phyloP scores from a whole-genome alignment of 2,113 vertebrate genomes.

The Periophthalmodon schlosseri region DNA sequence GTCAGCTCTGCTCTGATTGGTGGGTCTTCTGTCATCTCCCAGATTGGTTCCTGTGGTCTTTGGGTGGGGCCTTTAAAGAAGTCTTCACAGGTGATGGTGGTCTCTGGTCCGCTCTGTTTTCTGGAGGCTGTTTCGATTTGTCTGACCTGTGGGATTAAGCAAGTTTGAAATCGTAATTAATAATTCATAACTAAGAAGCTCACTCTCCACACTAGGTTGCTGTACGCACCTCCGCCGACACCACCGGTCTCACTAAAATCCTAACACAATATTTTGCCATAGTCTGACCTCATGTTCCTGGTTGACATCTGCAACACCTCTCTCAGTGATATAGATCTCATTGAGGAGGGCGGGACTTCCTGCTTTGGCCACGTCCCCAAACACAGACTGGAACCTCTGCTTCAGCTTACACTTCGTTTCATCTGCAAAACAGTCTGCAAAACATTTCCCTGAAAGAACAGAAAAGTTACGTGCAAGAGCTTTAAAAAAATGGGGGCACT shows the following conservation, averaged over 20 bases:
- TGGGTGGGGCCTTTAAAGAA: neutral
- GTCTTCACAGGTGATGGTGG: neutral
- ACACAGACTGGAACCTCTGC: conserved; percentile 7
- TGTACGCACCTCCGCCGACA: no score
- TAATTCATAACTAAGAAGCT: no score
- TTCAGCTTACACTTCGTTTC: neutral
- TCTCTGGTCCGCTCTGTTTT: neutral
- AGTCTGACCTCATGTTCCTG: neutral
- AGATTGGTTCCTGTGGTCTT: neutral
- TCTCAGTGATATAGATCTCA: conserved; percentile 39
- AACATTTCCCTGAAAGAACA: neutral
- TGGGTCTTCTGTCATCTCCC: neutral
- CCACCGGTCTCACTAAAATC: no score
- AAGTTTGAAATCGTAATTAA: no score
- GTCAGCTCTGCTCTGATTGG: no score
- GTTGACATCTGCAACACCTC: neutral
- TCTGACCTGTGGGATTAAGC: neutral
- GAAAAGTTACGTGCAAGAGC: neutral
- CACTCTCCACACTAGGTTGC: no score
- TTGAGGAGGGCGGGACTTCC: conserved; percentile 16
- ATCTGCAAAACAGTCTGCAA: neutral
- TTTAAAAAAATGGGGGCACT: neutral
- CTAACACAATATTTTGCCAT: no score
- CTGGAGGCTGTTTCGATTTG: neutral
- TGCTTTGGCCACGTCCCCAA: conserved; percentile 1